phyloP scores from a whole-genome alignment of 2,888 invertebrate genomes.

The Drosophila ustulata region DNA sequence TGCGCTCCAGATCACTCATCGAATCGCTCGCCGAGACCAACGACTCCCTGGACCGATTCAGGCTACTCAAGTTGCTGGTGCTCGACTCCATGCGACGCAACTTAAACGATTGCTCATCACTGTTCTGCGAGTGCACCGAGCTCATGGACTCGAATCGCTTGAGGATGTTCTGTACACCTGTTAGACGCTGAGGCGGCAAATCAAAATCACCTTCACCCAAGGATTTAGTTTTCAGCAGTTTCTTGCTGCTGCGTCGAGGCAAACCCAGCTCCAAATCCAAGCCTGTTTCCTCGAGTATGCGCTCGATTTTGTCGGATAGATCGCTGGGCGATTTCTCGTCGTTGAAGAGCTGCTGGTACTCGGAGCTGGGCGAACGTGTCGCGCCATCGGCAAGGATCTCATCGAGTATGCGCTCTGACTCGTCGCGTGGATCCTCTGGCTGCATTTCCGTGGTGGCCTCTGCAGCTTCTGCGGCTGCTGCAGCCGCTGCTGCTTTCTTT shows the following conservation, averaged over 20 bases:
- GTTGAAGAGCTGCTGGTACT: conserved; percentile 83
- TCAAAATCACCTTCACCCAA: conserved; percentile 80
- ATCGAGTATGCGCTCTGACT: conserved; percentile 82
- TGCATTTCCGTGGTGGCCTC: conserved; percentile 9
- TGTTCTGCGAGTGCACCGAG: conserved; percentile 75
- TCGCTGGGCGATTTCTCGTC: conserved; percentile 84
- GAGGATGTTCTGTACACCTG: conserved; percentile 80
- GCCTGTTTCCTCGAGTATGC: conserved; percentile 82
- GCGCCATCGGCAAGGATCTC: conserved; percentile 80
- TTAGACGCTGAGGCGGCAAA: conserved; percentile 48
- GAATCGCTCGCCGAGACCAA: conserved; percentile 75
- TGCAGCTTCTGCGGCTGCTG: conserved; percentile 18
- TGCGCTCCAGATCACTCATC: conserved; percentile 83
- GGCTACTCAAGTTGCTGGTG: conserved; percentile 79
- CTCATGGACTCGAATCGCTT: conserved; percentile 83
- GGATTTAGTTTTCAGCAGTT: conserved; percentile 79
- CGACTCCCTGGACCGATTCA: conserved; percentile 81
- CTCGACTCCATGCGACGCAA: conserved; percentile 81
- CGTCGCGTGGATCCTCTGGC: conserved; percentile 62
- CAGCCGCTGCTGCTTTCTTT: conserved; percentile 61
- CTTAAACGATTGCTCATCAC: conserved; percentile 75
- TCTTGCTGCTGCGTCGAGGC: conserved; percentile 69
- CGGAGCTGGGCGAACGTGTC: conserved; percentile 82
- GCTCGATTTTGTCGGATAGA: conserved; percentile 84
- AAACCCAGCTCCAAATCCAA: conserved; percentile 80